Evolutionary conservation across 1,140 invertebrate genomes (phyloP).

Genomic region (Hycleus cichorii): DNA sequence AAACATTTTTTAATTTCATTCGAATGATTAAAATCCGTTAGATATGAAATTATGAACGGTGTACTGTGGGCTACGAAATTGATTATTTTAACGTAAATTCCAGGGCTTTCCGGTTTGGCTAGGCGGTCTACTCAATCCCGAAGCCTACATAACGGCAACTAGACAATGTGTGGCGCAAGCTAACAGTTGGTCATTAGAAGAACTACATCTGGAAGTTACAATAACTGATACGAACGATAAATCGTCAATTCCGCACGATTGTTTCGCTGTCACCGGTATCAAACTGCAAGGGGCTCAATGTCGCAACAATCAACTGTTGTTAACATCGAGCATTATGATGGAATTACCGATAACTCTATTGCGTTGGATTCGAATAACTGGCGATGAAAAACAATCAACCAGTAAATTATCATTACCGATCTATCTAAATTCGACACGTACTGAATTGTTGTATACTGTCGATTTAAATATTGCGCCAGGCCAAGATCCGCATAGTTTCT

Average conservation of each 20-base stretch:
- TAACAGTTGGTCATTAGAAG: slow-evolving; percentile 90
- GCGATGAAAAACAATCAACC: slow-evolving; percentile 48
- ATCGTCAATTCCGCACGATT: slow-evolving; percentile 61
- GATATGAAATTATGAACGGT: no score
- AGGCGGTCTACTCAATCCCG: slow-evolving; percentile 93
- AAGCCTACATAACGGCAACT: slow-evolving; percentile 98
- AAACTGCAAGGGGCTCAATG: slow-evolving; percentile 94
- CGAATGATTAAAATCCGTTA: no score
- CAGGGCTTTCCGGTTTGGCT: slow-evolving; percentile 91
- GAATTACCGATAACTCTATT: slow-evolving; percentile 83
- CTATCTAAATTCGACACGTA: slow-evolving; percentile 93
- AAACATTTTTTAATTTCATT: no score
- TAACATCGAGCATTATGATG: slow-evolving; percentile 92
- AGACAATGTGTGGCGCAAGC: slow-evolving; percentile 94
- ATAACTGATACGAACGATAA: slow-evolving; percentile 49
- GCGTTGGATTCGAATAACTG: slow-evolving; percentile 62
- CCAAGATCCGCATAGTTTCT: slow-evolving; percentile 87
- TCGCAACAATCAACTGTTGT: slow-evolving; percentile 78
- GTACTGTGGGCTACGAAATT: background rate
- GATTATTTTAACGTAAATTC: slow-evolving; percentile 31
- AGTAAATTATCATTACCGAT: slow-evolving; percentile 85
- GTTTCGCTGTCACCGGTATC: slow-evolving; percentile 73
- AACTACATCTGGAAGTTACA: slow-evolving; percentile 83
- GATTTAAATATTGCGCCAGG: slow-evolving; percentile 83
- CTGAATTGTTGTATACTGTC: slow-evolving; percentile 91